A percentile compares a stretch with the other conserved stretches of the same genome.
Evolutionary conservation across 2,888 invertebrate genomes (phyloP).

Genomic region (Temnothorax ravouxi): DNA sequence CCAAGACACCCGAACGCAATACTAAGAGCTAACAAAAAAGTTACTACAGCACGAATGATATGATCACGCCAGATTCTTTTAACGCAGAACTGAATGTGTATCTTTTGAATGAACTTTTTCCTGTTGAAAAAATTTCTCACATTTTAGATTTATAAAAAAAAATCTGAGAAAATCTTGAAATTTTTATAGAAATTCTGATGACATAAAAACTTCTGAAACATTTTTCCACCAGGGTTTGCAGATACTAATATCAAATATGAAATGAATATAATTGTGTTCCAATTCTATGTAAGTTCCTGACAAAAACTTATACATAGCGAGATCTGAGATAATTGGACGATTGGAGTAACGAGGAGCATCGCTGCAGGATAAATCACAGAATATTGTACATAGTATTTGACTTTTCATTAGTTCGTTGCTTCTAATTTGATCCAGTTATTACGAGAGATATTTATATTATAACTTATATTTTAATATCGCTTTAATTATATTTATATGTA

Average conservation of each 20-base stretch:
- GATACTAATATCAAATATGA: constrained; percentile 5
- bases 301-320: neutral
- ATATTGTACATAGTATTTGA: constrained; percentile 9
- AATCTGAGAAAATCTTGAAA: too few species aligned
- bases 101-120: neutral
- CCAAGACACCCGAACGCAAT: neutral
- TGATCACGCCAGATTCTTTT: neutral
- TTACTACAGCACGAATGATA: neutral
- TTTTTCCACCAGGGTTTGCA: neutral
- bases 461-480: constrained; percentile 22
- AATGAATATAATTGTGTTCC: neutral
- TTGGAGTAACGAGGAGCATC: neutral
- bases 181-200: too few species aligned
- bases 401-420: neutral
- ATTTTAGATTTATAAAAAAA: too few species aligned
- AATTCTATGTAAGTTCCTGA: neutral
- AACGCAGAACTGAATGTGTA: neutral
- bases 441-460: neutral
- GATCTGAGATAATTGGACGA: neutral
- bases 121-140: too few species aligned
- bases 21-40: neutral
- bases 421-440: neutral
- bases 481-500: constrained; percentile 19
- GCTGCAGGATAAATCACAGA: neutral
- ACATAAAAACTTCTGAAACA: too few species aligned